Conservation (phyloP, 2,113 vertebrate genomes). For the Onychostoma macrolepis region DNA sequence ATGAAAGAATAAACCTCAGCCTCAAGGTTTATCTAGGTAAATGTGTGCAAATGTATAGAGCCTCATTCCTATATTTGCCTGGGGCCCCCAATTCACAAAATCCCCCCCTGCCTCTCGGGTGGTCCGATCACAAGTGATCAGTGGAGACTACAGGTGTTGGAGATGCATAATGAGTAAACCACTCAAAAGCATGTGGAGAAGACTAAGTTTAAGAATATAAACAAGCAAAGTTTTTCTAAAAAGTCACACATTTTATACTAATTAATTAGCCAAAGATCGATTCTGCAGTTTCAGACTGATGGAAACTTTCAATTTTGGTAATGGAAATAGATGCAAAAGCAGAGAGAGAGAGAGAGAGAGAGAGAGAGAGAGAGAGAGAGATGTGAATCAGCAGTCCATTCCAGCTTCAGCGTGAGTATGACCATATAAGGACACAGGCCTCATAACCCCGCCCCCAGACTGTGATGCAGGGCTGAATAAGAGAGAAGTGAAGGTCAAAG, state of each 20-base stretch:
- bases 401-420: slow-evolving; percentile 24
- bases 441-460: background rate
- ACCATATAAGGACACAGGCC: slow-evolving; percentile 40
- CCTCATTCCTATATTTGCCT: too few species aligned
- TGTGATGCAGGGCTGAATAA: background rate
- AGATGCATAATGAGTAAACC: background rate
- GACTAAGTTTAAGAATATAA: background rate
- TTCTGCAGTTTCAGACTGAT: background rate
- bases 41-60: too few species aligned
- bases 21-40: too few species aligned
- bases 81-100: too few species aligned
- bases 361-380: slow-evolving; percentile 11
- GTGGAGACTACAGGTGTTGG: background rate
- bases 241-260: background rate
- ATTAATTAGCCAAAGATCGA: background rate
- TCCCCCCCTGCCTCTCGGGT: too few species aligned
- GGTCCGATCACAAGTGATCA: background rate
- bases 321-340: slow-evolving; percentile 17
- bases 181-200: background rate
- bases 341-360: slow-evolving; percentile 15
- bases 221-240: background rate
- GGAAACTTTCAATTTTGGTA: background rate
- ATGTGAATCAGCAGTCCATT: slow-evolving; percentile 39
- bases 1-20: too few species aligned
- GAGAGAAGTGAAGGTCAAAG: background rate